Percentiles rank a stretch among this genome's conserved stretches.
These are phyloP conservation scores for Metopia argyrocephala DNA, from an alignment of 2,888 invertebrate genomes.

Conservation along the genomic window DNA sequence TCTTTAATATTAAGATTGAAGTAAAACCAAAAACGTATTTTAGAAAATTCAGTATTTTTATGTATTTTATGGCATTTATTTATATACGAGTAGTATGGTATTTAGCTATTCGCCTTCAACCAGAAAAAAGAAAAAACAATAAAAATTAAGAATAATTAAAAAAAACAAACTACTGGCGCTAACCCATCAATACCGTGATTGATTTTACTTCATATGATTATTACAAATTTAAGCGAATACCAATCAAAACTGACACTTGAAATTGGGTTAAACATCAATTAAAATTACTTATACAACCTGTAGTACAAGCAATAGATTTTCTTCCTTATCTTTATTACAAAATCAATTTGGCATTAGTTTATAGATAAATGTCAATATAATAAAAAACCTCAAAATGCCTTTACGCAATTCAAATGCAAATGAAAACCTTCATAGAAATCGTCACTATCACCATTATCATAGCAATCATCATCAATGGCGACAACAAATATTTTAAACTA, in stretches of 20 bases:
- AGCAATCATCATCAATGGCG: not conserved
- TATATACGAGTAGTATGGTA: too few species aligned
- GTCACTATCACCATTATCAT: not conserved
- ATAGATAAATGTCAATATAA: constrained; percentile 44
- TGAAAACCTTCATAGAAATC: constrained; percentile 1
- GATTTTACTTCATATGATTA: not conserved
- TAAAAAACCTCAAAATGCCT: constrained; percentile 5
- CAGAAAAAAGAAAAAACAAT: not conserved
- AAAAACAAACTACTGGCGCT: too few species aligned
- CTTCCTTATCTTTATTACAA: constrained; percentile 56
- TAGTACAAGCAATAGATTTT: constrained; percentile 31
- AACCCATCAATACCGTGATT: not conserved
- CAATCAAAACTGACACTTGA: constrained; percentile 36
- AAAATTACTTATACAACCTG: constrained; percentile 53
- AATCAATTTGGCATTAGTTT: constrained; percentile 52
- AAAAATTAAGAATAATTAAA: not conserved
- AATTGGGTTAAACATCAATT: constrained; percentile 47
- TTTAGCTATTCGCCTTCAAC: not conserved
- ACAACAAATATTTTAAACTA: not conserved
- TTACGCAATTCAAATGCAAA: constrained; percentile 40
- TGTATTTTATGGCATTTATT: too few species aligned
- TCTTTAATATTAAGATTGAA: too few species aligned
- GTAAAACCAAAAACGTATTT: too few species aligned
- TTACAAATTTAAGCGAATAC: constrained; percentile 31
- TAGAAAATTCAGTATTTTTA: too few species aligned